Conservation (phyloP, 2,888 invertebrate species). For the Halocaridina rubra region DNA sequence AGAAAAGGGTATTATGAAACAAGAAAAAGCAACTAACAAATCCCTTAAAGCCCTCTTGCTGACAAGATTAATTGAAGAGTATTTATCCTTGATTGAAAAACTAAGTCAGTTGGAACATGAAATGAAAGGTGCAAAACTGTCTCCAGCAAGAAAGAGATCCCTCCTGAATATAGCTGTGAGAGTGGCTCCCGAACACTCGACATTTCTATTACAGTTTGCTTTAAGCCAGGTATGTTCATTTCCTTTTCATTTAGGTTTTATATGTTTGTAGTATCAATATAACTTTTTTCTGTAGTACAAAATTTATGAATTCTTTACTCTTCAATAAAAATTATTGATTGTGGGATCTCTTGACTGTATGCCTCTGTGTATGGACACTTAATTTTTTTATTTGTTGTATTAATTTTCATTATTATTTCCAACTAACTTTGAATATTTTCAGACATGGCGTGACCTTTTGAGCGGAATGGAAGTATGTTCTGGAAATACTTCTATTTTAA, state of each 20-base stretch:
- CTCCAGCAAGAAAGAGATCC: slow-evolving; percentile 3
- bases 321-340: too few relatives aligned
- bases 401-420: background rate
- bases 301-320: too few relatives aligned
- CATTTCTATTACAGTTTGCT: slow-evolving; percentile 31
- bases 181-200: slow-evolving; percentile 38
- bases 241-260: too few relatives aligned
- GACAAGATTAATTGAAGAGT: slow-evolving; percentile 38
- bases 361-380: too few relatives aligned
- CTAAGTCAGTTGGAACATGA: background rate
- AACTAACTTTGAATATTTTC: background rate
- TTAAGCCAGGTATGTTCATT: slow-evolving; percentile 40
- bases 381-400: background rate
- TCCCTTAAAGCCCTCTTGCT: background rate
- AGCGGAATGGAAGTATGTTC: background rate
- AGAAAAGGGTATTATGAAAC: background rate
- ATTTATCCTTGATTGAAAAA: slow-evolving; percentile 28
- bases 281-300: too few relatives aligned
- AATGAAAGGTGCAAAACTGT: background rate
- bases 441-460: slow-evolving; percentile 45
- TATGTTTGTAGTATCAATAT: too few relatives aligned
- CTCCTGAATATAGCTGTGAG: slow-evolving; percentile 18
- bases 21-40: background rate
- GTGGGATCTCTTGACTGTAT: too few relatives aligned
- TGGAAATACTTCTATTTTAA: slow-evolving; percentile 14